Conservation (phyloP, 2,888 invertebrate genomes). For the Thera obeliscata region DNA sequence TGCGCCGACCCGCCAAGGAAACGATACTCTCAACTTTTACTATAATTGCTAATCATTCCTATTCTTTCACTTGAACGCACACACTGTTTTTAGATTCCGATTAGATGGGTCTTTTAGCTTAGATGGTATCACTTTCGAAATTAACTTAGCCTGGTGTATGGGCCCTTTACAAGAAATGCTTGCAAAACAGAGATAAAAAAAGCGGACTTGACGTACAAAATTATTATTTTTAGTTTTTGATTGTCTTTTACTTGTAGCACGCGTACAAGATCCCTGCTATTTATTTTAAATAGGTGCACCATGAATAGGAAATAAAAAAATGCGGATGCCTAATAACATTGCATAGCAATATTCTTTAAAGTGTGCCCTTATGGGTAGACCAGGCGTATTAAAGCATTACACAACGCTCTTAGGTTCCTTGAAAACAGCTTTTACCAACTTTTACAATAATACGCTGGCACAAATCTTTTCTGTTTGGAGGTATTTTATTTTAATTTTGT, state of each 20-base stretch:
- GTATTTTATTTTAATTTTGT: too few species aligned
- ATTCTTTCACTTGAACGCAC: slow-evolving; percentile 27
- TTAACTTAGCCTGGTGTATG: too few species aligned
- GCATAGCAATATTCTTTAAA: background rate
- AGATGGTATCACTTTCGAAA: background rate
- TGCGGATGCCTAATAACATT: background rate
- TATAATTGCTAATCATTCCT: slow-evolving; percentile 39
- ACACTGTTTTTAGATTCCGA: slow-evolving; percentile 12
- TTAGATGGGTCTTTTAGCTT: background rate
- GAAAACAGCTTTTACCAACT: too few species aligned
- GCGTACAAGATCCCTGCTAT: background rate
- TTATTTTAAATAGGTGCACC: background rate
- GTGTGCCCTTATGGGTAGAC: too few species aligned
- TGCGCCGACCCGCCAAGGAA: slow-evolving; percentile 32
- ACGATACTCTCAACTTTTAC: slow-evolving; percentile 37
- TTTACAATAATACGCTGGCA: too few species aligned
- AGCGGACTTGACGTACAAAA: too few species aligned
- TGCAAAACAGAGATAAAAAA: too few species aligned
- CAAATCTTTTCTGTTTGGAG: too few species aligned
- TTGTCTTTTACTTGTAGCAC: background rate
- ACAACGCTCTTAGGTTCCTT: too few species aligned
- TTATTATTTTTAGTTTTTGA: too few species aligned
- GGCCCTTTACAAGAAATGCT: too few species aligned
- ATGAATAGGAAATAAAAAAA: background rate
- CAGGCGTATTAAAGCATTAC: too few species aligned